A percentile compares a stretch with the other conserved stretches of the same genome.
phyloP scores from a whole-genome alignment of 2,888 invertebrate genomes.

The Cephonodes hylas region DNA sequence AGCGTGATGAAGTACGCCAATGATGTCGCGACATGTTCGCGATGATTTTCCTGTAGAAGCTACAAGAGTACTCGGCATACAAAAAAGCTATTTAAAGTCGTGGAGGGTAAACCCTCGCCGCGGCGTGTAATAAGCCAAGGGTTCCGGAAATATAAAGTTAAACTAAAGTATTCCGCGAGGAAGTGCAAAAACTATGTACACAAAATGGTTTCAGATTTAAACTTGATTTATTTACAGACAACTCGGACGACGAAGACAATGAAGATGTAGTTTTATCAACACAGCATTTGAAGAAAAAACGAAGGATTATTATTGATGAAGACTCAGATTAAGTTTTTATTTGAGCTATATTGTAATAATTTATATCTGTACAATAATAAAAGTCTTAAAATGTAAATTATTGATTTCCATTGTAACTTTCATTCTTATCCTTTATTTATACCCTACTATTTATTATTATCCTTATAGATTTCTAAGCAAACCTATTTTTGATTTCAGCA shows the following conservation, averaged over 20 bases:
- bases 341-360: not conserved
- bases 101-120: not conserved
- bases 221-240: constrained; percentile 45
- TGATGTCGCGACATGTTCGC: not conserved
- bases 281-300: constrained; percentile 55
- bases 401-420: not conserved
- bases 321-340: constrained; percentile 59
- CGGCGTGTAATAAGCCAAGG: not conserved
- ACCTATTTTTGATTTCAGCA: too few species aligned
- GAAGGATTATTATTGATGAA: constrained; percentile 63
- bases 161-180: not conserved
- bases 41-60: not conserved
- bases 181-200: not conserved
- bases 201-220: not conserved
- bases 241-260: constrained; percentile 49
- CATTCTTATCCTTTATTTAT: too few species aligned
- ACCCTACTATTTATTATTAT: too few species aligned
- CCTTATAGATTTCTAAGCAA: too few species aligned
- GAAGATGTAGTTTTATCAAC: constrained; percentile 48
- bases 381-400: not conserved
- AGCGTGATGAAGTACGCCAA: not conserved
- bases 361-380: not conserved
- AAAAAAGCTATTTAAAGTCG: constrained; percentile 3
- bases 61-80: not conserved
- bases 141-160: not conserved